Percentiles rank a stretch among this genome's conserved stretches.
These are phyloP conservation scores for Orthonevra nobilis DNA, from an alignment of 2,888 invertebrate genomes.

Conservation along the genomic window DNA sequence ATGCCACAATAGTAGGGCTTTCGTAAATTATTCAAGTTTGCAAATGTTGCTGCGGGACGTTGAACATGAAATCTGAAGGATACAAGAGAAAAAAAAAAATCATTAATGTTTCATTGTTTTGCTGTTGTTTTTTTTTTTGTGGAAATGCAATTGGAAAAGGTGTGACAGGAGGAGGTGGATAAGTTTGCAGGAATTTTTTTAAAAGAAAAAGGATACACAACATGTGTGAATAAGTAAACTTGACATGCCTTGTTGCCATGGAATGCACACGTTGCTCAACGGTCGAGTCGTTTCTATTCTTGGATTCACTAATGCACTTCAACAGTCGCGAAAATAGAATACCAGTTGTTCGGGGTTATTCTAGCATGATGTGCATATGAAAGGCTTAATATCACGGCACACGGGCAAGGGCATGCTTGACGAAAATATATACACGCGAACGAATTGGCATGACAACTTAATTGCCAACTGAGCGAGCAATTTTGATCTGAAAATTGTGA, in stretches of 20 bases:
- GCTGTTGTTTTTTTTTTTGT: background rate
- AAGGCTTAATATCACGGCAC: background rate
- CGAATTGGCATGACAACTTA: too few species aligned
- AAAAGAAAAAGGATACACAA: conserved; percentile 17
- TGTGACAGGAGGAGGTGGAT: background rate
- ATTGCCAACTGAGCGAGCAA: too few species aligned
- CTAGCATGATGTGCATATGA: conserved; percentile 33
- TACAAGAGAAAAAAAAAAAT: conserved; percentile 5
- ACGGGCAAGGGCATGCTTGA: too few species aligned
- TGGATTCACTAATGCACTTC: conserved; percentile 13
- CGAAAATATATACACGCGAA: too few species aligned
- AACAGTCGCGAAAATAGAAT: background rate
- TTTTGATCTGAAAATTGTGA: too few species aligned
- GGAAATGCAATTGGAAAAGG: background rate
- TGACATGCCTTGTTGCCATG: conserved; percentile 14
- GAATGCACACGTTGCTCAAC: conserved; percentile 3
- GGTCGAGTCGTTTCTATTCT: conserved; percentile 12
- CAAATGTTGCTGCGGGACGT: conserved; percentile 6
- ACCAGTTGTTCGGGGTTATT: conserved; percentile 16
- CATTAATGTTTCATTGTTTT: conserved; percentile 13
- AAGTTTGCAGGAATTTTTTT: background rate
- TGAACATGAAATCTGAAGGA: background rate
- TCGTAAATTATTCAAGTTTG: conserved; percentile 6
- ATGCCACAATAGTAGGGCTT: conserved; percentile 3
- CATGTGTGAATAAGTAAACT: conserved; percentile 9